These are phyloP conservation scores for Enteromius trimaculatus DNA, from an alignment of 2,797 vertebrate genomes.

Conservation along the genomic window DNA sequence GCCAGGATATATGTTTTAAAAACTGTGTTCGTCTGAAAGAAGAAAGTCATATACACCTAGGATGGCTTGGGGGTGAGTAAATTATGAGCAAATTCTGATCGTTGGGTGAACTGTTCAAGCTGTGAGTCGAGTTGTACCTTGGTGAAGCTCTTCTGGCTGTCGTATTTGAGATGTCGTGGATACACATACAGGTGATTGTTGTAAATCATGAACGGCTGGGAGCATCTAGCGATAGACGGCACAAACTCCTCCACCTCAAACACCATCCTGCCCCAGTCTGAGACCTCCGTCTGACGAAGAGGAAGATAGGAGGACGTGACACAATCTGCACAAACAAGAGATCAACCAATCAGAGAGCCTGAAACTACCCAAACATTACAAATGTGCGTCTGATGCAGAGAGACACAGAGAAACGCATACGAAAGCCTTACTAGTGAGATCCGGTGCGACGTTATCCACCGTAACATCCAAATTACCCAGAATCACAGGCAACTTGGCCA, in stretches of 20 bases:
- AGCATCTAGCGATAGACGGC: conserved; percentile 91
- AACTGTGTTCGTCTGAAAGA: no score
- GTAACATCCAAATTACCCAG: conserved; percentile 95
- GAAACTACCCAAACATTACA: neutral
- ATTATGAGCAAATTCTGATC: no score
- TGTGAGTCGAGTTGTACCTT: conserved; percentile 78
- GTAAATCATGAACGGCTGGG: conserved; percentile 94
- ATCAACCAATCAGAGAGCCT: neutral
- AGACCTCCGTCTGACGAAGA: conserved; percentile 86
- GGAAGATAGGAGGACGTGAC: conserved; percentile 96
- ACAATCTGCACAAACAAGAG: conserved; percentile 80
- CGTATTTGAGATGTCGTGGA: conserved; percentile 93
- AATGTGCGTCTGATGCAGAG: neutral
- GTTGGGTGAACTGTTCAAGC: no score
- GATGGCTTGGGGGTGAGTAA: no score
- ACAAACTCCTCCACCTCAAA: conserved; percentile 98
- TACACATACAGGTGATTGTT: conserved; percentile 98
- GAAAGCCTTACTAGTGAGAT: conserved; percentile 87
- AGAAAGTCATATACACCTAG: no score
- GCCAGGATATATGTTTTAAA: no score
- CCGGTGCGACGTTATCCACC: conserved; percentile 89
- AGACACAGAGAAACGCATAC: neutral
- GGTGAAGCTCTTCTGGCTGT: conserved; percentile 93
- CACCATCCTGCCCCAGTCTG: conserved; percentile 76
- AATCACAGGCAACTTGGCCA: conserved; percentile 96